phyloP scores from a whole-genome alignment of 2,113 vertebrate species.

The Tragulus kanchil region DNA sequence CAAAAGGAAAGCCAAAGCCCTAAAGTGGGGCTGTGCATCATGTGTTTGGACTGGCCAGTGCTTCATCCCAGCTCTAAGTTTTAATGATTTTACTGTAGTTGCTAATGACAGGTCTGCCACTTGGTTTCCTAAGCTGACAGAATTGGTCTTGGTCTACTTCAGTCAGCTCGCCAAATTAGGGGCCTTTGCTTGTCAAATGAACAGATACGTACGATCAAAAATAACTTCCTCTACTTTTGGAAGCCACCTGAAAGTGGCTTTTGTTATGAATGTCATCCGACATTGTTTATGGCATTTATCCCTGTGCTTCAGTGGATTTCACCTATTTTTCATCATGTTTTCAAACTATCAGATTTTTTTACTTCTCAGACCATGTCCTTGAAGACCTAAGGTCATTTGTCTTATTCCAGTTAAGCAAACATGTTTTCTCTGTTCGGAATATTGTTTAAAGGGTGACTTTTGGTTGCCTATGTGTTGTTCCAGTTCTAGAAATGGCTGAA shows the following conservation, averaged over 20 bases:
- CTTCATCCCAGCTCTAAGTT: neutral
- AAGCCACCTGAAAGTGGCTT: neutral
- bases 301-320: neutral
- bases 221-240: neutral
- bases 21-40: fast-evolving
- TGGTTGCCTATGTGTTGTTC: neutral
- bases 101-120: neutral
- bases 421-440: neutral
- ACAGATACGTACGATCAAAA: neutral
- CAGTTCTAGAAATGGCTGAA: neutral
- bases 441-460: neutral
- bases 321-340: neutral
- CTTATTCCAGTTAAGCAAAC: neutral
- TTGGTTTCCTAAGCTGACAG: neutral
- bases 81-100: neutral
- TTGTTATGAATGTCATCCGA: neutral
- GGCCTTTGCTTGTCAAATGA: neutral
- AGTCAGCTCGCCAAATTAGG: neutral
- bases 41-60: neutral
- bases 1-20: too few species aligned
- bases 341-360: neutral
- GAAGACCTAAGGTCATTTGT: neutral
- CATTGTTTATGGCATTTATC: neutral
- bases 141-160: neutral
- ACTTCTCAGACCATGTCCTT: neutral